A percentile compares a stretch with the other conserved stretches of the same genome.
phyloP scores from a whole-genome alignment of 2,797 vertebrate species.

The Champsocephalus gunnari region DNA sequence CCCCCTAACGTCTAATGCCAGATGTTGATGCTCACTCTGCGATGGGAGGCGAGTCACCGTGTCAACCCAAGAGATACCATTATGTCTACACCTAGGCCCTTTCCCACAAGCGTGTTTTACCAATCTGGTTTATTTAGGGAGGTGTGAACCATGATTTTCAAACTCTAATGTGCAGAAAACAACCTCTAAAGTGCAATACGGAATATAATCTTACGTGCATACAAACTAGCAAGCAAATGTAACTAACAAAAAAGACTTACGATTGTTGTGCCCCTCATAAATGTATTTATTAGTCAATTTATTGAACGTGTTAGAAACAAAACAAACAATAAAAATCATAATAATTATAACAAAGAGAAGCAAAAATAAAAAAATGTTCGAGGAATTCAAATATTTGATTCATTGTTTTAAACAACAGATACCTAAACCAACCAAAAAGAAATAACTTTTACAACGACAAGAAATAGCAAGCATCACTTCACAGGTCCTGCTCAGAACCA shows the following conservation, averaged over 20 bases:
- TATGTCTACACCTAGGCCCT: conserved; percentile 32
- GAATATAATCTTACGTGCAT: background rate
- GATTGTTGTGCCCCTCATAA: background rate
- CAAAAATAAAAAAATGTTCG: no score
- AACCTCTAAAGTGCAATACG: background rate
- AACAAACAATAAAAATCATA: background rate
- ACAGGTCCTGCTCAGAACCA: no score
- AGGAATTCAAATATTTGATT: no score
- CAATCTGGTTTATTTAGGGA: background rate
- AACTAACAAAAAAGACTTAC: background rate
- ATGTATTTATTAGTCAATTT: background rate
- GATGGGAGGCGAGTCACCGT: conserved; percentile 14
- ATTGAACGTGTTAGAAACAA: no score
- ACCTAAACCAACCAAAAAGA: no score
- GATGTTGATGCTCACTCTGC: conserved; percentile 36
- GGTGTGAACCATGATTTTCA: background rate
- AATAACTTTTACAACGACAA: no score
- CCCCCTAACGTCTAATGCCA: conserved; percentile 23
- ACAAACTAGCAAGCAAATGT: background rate
- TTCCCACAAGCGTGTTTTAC: background rate
- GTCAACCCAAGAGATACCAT: conserved; percentile 30
- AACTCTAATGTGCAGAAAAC: no score
- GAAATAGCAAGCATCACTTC: no score
- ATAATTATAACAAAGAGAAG: no score
- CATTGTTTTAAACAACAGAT: no score